Percentiles rank a stretch among this genome's conserved stretches.
These are phyloP conservation scores for Antheraea yamamai DNA, from an alignment of 2,888 invertebrate genomes.

Conservation along the genomic window DNA sequence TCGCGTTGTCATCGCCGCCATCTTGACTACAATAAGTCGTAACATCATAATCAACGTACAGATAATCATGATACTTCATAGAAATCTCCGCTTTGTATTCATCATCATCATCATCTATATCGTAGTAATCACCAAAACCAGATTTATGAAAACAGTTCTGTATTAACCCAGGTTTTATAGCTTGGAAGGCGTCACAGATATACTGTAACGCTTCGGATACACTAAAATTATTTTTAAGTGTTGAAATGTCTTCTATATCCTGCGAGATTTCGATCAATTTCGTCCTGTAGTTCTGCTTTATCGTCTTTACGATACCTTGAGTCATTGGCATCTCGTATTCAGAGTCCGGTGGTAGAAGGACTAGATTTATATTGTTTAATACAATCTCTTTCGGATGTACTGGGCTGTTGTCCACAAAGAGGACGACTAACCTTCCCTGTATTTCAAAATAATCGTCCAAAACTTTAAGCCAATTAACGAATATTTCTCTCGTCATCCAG, in stretches of 20 bases:
- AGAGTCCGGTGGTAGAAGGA: constrained; percentile 13
- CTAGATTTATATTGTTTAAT: constrained; percentile 32
- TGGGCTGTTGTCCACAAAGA: constrained; percentile 40
- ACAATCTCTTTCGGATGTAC: constrained; percentile 33
- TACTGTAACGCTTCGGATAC: constrained; percentile 6
- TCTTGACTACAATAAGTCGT: constrained; percentile 15
- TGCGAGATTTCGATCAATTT: constrained; percentile 20
- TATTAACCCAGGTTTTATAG: constrained; percentile 18
- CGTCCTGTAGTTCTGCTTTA: constrained; percentile 23
- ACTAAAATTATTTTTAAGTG: constrained; percentile 10
- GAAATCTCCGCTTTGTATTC: constrained; percentile 22
- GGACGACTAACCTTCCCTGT: constrained; percentile 35
- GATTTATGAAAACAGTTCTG: constrained; percentile 22
- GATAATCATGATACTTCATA: constrained; percentile 21
- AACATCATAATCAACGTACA: constrained; percentile 21
- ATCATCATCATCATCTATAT: constrained; percentile 21
- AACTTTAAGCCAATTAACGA: constrained; percentile 26
- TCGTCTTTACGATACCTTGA: constrained; percentile 22
- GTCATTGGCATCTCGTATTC: constrained; percentile 23
- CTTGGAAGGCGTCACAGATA: constrained; percentile 6
- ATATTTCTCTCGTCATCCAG: constrained; percentile 32
- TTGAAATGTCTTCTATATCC: constrained; percentile 14
- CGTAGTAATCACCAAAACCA: constrained; percentile 22
- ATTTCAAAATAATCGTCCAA: constrained; percentile 30
- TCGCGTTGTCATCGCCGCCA: background rate